Evolutionary conservation across 2,113 vertebrate genomes (phyloP).

Genomic region (Progne subis): DNA sequence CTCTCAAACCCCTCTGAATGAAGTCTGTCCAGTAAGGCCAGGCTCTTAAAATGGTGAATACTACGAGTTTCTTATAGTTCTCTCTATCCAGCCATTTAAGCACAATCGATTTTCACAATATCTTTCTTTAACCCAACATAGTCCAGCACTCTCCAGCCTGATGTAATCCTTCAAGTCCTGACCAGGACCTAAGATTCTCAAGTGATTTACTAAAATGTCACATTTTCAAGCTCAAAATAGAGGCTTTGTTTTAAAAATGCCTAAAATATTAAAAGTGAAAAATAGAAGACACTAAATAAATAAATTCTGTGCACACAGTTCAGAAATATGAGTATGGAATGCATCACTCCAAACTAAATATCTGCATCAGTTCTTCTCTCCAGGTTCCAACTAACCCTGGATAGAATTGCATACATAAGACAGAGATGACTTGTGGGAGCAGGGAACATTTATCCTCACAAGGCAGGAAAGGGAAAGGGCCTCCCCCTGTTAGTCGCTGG

Average conservation of each 20-base stretch:
- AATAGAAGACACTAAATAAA: not conserved
- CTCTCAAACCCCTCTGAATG: not conserved
- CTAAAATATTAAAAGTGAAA: not conserved
- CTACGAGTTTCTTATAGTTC: not conserved
- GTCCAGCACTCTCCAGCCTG: not conserved
- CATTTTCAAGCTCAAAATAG: not conserved
- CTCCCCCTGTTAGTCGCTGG: not conserved
- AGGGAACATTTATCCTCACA: not conserved
- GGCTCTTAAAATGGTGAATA: not conserved
- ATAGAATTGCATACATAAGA: not conserved
- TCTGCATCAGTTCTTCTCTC: not conserved
- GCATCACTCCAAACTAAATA: not conserved
- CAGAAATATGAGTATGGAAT: not conserved
- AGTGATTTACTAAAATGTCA: not conserved
- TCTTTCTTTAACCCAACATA: not conserved
- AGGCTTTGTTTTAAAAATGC: not conserved
- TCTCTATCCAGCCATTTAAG: not conserved
- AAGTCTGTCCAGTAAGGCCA: not conserved
- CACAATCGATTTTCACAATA: not conserved
- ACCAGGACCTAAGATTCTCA: not conserved
- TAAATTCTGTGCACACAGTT: not conserved
- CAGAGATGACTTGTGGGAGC: not conserved
- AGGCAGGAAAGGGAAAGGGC: not conserved
- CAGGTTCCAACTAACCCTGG: not conserved
- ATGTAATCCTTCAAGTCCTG: not conserved